Evolutionary conservation across 1,140 invertebrate genomes (phyloP), one percentile per base, ranked within the genome.

Genomic region (Catajapyx aquilonaris): DNA sequence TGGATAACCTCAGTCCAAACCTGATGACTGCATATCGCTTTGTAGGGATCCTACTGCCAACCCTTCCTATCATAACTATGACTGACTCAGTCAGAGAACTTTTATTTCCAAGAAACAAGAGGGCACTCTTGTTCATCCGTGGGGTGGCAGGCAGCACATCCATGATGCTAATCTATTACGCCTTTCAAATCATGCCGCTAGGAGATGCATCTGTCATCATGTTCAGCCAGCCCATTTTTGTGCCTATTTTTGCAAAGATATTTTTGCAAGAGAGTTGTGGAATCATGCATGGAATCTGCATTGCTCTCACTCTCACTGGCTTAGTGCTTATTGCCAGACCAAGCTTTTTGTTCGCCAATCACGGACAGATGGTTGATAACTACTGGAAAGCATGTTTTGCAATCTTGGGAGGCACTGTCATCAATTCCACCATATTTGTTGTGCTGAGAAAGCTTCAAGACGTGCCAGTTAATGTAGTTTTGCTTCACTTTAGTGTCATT

Each of bases 251-350:
- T 56, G 84, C 85, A 3, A 65, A 73, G 41, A 69, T 87, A 44
- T 87, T 87, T 56, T 62, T 91, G 2, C 86, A 87, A n/a, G 84
- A 90, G 50, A 76, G 79, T 1, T 90, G 81, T 54, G 80, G 79
- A 11, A 55, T 81, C 13, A 86, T 86, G 53, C 83, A 84, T 47
- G 69, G 76, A 7, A 55, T 85, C 30, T 83, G 78, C 5, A 77
- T 88, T 25, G 62, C 77, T 45, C 52, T 87, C 32, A 87, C 84
- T 3, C 53, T 91, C 17, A 61, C 84, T 36, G 85, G 85, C 15
- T 80, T 88, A 7, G 60, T 85, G 11, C 60, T 90, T 5, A 87
- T 88, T 13, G 84, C 83, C 9, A 66, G 81, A 42, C 81, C 61
- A 16, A 49, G 52, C 1, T 47, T 56, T 42, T 38, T 50, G 34